A percentile compares a stretch with the other conserved stretches of the same genome.
Evolutionary conservation across 1,140 invertebrate genomes (phyloP).

Genomic region (Cotesia glomerata): DNA sequence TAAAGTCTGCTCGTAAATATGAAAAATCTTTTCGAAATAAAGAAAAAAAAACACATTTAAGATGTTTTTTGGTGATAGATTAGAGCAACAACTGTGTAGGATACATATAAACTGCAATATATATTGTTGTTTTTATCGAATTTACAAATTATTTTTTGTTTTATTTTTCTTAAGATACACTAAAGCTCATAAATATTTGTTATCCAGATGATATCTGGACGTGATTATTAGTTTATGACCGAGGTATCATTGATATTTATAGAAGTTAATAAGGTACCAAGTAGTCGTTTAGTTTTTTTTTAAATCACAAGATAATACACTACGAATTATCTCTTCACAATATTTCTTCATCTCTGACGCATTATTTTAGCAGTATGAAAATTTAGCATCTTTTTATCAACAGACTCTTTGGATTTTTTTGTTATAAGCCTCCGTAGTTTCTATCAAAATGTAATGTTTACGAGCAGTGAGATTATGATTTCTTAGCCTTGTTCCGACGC

Average conservation of each 20-base stretch:
- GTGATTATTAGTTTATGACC: slow-evolving; percentile 26
- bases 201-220: not conserved
- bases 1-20: too few species aligned
- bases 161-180: not conserved
- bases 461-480: not conserved
- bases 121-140: not conserved
- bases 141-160: not conserved
- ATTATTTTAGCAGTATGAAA: too few species aligned
- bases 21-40: too few species aligned
- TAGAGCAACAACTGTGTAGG: not conserved
- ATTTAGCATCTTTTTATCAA: too few species aligned
- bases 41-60: too few species aligned
- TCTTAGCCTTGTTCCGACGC: too few species aligned
- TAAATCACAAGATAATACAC: not conserved
- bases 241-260: slow-evolving; percentile 34
- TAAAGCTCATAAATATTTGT: slow-evolving; percentile 1
- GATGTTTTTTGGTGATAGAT: too few species aligned
- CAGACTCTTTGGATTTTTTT: too few species aligned
- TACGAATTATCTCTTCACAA: not conserved
- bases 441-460: not conserved
- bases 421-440: too few species aligned
- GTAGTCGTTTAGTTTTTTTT: slow-evolving; percentile 25
- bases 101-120: not conserved
- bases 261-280: slow-evolving; percentile 27
- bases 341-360: too few species aligned